These are phyloP conservation scores for Armadillidium nasatum DNA, from an alignment of 1,140 invertebrate species.

Conservation along the genomic window DNA sequence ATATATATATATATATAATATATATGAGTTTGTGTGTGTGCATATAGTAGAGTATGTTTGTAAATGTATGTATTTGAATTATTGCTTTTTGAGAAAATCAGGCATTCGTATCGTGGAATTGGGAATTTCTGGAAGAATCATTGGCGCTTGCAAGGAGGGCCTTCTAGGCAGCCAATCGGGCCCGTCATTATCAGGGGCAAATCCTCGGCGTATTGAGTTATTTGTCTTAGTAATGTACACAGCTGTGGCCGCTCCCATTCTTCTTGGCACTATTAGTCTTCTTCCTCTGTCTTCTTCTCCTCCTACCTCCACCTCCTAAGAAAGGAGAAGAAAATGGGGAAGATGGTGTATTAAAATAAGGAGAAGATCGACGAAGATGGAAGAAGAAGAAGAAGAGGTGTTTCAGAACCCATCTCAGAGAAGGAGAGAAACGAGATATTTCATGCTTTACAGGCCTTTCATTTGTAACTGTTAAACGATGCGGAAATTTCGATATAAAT, in stretches of 20 bases:
- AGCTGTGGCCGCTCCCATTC: slow-evolving; percentile 1
- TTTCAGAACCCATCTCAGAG: not conserved
- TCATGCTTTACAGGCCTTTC: not conserved
- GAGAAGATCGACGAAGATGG: too few species aligned
- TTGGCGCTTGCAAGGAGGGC: not conserved
- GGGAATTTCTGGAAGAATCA: not conserved
- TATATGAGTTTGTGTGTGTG: too few species aligned
- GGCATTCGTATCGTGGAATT: not conserved
- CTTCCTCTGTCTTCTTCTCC: not conserved
- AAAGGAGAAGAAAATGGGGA: too few species aligned
- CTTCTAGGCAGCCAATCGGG: not conserved
- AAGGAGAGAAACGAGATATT: not conserved
- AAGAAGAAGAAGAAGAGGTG: too few species aligned
- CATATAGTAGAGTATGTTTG: not conserved
- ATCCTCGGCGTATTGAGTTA: not conserved
- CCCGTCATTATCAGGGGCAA: not conserved
- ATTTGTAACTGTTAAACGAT: not conserved
- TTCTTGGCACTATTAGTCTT: not conserved
- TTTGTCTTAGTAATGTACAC: slow-evolving; percentile 4
- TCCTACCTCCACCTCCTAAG: too few species aligned
- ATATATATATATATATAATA: too few species aligned
- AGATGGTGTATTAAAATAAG: too few species aligned
- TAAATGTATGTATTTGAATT: not conserved
- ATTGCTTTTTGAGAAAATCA: not conserved
- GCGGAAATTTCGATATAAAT: not conserved